A percentile compares a stretch with the other conserved stretches of the same genome.
These are phyloP conservation scores for Clarias platycephalus DNA, from an alignment of 2,797 vertebrate genomes.

Conservation along the genomic window DNA sequence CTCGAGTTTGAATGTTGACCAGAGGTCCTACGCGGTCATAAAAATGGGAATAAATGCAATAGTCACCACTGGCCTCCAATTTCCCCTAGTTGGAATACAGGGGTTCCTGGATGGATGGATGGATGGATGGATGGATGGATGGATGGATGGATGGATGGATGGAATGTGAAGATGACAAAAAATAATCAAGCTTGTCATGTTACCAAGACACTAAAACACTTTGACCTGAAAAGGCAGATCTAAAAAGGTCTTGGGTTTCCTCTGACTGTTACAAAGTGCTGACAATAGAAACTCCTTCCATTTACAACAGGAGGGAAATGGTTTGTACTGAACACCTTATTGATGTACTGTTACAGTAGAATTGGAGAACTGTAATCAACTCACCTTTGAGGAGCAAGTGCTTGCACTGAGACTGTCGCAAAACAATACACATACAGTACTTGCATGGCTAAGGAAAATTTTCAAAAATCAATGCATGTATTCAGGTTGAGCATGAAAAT, in stretches of 20 bases:
- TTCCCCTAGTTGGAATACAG: too few relatives aligned
- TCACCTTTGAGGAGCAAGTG: background rate
- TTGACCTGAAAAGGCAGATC: background rate
- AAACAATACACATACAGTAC: background rate
- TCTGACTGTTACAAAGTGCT: background rate
- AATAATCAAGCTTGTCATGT: background rate
- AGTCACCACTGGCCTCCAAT: too few relatives aligned
- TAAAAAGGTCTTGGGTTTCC: background rate
- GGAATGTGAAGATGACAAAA: background rate
- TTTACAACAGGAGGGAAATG: background rate
- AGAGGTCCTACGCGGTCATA: too few relatives aligned
- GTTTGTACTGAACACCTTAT: background rate
- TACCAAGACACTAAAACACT: background rate
- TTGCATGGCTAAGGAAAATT: background rate
- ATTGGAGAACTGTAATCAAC: background rate
- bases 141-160: too few relatives aligned
- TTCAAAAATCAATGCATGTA: background rate
- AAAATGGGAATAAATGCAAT: too few relatives aligned
- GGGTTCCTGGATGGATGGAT: too few relatives aligned
- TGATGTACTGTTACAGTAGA: background rate
- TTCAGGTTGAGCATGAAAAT: background rate
- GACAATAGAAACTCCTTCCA: background rate
- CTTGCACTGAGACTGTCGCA: background rate
- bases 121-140: too few relatives aligned
- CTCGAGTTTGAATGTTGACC: too few relatives aligned